These are phyloP conservation scores for Cetonia aurata DNA, from an alignment of 2,888 invertebrate genomes.

Conservation along the genomic window DNA sequence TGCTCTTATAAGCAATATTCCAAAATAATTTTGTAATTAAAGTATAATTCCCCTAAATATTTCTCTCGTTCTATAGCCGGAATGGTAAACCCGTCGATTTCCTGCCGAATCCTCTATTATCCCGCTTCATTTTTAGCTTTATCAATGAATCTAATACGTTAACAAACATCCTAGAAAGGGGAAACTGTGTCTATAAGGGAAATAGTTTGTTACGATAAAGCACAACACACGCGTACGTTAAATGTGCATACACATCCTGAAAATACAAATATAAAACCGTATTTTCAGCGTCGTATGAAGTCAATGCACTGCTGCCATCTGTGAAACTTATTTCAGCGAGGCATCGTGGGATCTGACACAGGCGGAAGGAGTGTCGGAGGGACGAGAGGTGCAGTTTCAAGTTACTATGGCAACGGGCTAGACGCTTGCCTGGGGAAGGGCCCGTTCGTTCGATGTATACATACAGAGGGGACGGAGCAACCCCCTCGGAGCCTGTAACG, in stretches of 20 bases:
- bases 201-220: slow-evolving; percentile 34
- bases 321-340: slow-evolving; percentile 43
- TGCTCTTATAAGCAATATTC: no score
- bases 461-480: slow-evolving; percentile 64
- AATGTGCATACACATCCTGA: slow-evolving; percentile 31
- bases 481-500: slow-evolving; percentile 47
- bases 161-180: slow-evolving; percentile 20
- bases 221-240: slow-evolving; percentile 23
- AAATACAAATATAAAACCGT: slow-evolving; percentile 35
- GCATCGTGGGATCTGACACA: slow-evolving; percentile 26
- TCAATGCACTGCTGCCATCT: slow-evolving; percentile 41
- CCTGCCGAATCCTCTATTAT: slow-evolving; percentile 7
- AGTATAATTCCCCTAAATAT: slow-evolving; percentile 3
- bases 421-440: slow-evolving; percentile 61
- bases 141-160: slow-evolving; percentile 15
- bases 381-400: slow-evolving; percentile 38
- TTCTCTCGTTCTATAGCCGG: slow-evolving; percentile 2
- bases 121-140: slow-evolving; percentile 17
- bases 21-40: no score
- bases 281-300: slow-evolving; percentile 39
- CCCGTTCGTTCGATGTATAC: slow-evolving; percentile 55
- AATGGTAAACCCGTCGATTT: not conserved
- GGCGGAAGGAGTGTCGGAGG: slow-evolving; percentile 18
- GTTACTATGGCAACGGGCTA: slow-evolving; percentile 66
- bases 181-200: slow-evolving; percentile 16